Evolutionary conservation across 2,888 invertebrate species (phyloP), one percentile per base, ranked within the genome.

Genomic region (Apantesis nais): DNA sequence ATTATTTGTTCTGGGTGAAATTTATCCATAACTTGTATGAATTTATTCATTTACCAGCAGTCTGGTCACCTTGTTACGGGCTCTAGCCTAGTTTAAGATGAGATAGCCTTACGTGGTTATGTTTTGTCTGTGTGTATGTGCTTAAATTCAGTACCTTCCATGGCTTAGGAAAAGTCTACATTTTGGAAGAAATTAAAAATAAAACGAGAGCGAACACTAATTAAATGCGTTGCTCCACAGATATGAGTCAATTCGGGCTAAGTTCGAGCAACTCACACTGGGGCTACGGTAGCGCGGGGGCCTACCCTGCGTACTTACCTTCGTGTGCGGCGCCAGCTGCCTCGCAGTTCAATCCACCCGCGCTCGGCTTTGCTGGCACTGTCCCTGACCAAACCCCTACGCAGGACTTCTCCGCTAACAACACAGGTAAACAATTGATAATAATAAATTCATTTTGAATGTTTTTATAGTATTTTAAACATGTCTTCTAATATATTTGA

Each of bases 191-290:
- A 4, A 14, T 58, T 14, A 11, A n/a, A n/a, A 25, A 12, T 5
- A 25, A 16, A 19, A 14, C 25, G 4, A 16, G 4, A 25, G 29
- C 19, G 2, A 29, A 29, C 34, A n/a, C 44, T 29, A 37, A 63
- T 31, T 22, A n/a, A n/a, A 55, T 48, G 16, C 29, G 19, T 69
- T 68, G 16, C 71, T 73, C 85, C 89, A 7, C 93, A 98, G 98
- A 98, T 92, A 98, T 98, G 97, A 96, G 97, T 81, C 98, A 98
- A 91, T 98, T 98, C 88, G 97, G 98, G 62, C 92, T 98, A 88
- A 97, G 97, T 90, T 97, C 97, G 84, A 97, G 97, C 83, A 98
- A 98, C 91, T 97, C 98, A 19, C 97, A 97, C 88, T 98, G 98
- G 98, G 98, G 98, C 78, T 98, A 98, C 89, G 97, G 98, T 61